Percentiles rank a stretch among this genome's conserved stretches.
Evolutionary conservation across 2,888 invertebrate genomes (phyloP).

Genomic region (Diadegma fenestrale): DNA sequence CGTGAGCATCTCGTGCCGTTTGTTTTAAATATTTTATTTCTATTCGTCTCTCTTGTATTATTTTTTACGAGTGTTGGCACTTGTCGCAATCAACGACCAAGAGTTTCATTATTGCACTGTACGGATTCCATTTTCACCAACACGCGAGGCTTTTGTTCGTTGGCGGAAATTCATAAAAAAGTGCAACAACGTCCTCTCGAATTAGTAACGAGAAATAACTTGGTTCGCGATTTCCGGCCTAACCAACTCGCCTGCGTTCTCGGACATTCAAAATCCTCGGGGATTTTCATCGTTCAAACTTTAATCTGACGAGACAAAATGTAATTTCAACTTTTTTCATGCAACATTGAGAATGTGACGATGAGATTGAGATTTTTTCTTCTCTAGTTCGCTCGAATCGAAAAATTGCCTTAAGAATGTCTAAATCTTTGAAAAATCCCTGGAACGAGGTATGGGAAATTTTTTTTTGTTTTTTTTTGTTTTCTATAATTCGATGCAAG

Average conservation of each 20-base stretch:
- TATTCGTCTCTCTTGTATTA: constrained; percentile 14
- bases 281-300: neutral
- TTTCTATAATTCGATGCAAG: neutral
- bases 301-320: neutral
- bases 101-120: constrained; percentile 46
- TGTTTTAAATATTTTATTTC: neutral
- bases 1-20: constrained; percentile 88
- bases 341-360: neutral
- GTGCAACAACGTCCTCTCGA: constrained; percentile 27
- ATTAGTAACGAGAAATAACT: constrained; percentile 36
- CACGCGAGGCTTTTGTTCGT: neutral
- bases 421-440: too few relatives aligned
- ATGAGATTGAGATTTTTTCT: constrained; percentile 24
- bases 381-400: too few relatives aligned
- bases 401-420: too few relatives aligned
- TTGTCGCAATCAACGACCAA: constrained; percentile 29
- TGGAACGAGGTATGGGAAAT: too few relatives aligned
- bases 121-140: neutral
- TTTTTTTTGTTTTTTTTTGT: too few relatives aligned
- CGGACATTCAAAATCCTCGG: constrained; percentile 11
- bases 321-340: constrained; percentile 37
- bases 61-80: constrained; percentile 31
- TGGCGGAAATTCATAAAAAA: constrained; percentile 11
- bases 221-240: constrained; percentile 10
- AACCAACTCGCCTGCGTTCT: constrained; percentile 18